Percentiles rank a stretch among this genome's conserved stretches.
Conservation (phyloP, 2,888 invertebrate genomes). For the Hypomecis atomaria region DNA sequence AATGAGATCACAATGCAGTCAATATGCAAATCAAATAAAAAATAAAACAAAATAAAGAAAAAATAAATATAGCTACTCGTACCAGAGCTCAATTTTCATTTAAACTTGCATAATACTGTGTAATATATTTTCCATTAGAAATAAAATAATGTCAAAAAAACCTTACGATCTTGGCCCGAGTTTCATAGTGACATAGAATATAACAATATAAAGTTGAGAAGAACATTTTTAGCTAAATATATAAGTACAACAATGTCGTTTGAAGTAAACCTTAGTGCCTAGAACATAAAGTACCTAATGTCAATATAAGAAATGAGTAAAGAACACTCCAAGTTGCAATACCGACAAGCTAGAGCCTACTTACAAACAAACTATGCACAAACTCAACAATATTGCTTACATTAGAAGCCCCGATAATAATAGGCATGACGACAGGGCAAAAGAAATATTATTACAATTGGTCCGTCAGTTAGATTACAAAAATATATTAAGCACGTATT, state of each 20-base stretch:
- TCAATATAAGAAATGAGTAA: constrained; percentile 2
- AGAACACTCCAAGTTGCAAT: constrained; percentile 11
- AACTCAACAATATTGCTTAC: constrained; percentile 80
- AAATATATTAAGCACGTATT: too few relatives aligned
- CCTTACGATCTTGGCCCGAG: background rate
- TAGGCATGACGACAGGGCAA: background rate
- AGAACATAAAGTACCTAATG: constrained; percentile 6
- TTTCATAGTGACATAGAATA: background rate
- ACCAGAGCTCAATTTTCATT: too few relatives aligned
- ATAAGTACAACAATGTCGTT: constrained; percentile 1
- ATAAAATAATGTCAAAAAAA: background rate
- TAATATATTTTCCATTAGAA: too few relatives aligned
- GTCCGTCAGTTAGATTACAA: too few relatives aligned
- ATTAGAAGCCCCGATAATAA: constrained; percentile 45
- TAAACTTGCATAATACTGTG: too few relatives aligned
- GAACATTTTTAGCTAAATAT: background rate
- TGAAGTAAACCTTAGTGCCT: constrained; percentile 12
- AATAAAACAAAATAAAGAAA: too few relatives aligned
- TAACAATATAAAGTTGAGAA: background rate
- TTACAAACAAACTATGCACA: constrained; percentile 53
- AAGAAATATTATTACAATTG: too few relatives aligned
- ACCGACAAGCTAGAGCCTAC: constrained; percentile 32
- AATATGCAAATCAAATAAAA: too few relatives aligned
- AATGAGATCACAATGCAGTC: too few relatives aligned
- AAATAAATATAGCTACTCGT: too few relatives aligned